phyloP scores from a whole-genome alignment of 2,888 invertebrate genomes.

The Standfussiana lucernea region DNA sequence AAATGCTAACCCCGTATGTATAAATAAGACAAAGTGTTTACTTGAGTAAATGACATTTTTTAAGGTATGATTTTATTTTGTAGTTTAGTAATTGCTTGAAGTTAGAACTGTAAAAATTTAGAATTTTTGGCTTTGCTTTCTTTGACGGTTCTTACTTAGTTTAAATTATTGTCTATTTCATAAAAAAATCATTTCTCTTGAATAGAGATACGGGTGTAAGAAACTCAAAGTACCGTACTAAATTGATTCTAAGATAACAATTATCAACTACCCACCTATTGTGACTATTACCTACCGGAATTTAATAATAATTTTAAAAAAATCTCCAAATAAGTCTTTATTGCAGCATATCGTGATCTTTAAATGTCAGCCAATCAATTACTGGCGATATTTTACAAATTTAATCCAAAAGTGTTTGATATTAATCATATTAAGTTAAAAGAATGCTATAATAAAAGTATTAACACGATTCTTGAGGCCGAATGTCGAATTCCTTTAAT shows the following conservation, averaged over 20 bases:
- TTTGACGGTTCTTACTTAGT: no score
- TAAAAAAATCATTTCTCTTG: no score
- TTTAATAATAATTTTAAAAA: conserved; percentile 6
- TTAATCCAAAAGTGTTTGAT: conserved; percentile 9
- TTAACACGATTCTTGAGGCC: conserved; percentile 25
- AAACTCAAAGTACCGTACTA: not conserved
- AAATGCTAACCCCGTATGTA: no score
- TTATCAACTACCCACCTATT: not conserved
- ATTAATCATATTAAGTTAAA: conserved; percentile 17
- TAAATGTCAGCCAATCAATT: conserved; percentile 37
- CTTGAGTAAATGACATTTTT: no score
- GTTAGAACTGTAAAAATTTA: no score
- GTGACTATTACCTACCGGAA: not conserved
- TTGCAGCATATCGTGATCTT: conserved; percentile 4
- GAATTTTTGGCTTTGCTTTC: no score
- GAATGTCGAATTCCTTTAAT: conserved; percentile 41
- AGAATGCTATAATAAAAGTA: conserved; percentile 41
- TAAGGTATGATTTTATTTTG: no score
- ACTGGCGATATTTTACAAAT: conserved; percentile 11
- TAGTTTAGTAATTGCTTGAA: no score
- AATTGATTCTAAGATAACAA: not conserved
- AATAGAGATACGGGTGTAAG: no score
- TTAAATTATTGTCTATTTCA: no score
- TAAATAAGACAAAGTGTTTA: no score
- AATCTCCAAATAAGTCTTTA: conserved; percentile 13